These are phyloP conservation scores for Parascotia fuliginaria DNA, from an alignment of 2,888 invertebrate genomes.

Conservation along the genomic window DNA sequence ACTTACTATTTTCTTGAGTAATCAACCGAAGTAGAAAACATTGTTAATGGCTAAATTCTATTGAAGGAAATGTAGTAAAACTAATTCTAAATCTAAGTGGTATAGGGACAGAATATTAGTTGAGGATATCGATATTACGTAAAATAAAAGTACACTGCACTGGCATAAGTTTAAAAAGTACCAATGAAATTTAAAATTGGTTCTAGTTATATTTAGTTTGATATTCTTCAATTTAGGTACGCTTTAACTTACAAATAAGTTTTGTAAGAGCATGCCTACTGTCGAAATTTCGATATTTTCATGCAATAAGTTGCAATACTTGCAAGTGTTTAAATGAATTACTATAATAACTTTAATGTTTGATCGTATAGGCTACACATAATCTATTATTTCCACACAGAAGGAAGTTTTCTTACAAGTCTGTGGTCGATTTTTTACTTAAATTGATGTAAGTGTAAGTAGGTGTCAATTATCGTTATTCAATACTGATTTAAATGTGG, in stretches of 20 bases:
- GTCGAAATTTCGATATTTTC: too few species aligned
- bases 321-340: neutral
- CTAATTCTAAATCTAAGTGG: too few species aligned
- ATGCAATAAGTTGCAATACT: too few species aligned
- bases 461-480: slow-evolving; percentile 36
- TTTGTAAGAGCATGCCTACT: too few species aligned
- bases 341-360: neutral
- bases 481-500: slow-evolving; percentile 21
- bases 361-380: neutral
- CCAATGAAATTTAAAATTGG: too few species aligned
- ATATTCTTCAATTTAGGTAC: too few species aligned
- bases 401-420: slow-evolving; percentile 27
- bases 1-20: slow-evolving; percentile 29
- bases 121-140: too few species aligned
- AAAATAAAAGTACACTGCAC: too few species aligned
- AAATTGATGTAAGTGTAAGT: slow-evolving; percentile 36
- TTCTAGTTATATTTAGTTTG: too few species aligned
- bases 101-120: too few species aligned
- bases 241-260: too few species aligned
- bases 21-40: slow-evolving; percentile 22
- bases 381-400: slow-evolving; percentile 24
- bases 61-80: neutral
- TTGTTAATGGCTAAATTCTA: neutral
- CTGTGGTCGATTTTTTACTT: slow-evolving; percentile 36
- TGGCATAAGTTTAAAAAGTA: too few species aligned